A percentile compares a stretch with the other conserved stretches of the same genome.
Evolutionary conservation across 1,140 invertebrate species (phyloP).

Genomic region (Holcopasites calliopsidis): DNA sequence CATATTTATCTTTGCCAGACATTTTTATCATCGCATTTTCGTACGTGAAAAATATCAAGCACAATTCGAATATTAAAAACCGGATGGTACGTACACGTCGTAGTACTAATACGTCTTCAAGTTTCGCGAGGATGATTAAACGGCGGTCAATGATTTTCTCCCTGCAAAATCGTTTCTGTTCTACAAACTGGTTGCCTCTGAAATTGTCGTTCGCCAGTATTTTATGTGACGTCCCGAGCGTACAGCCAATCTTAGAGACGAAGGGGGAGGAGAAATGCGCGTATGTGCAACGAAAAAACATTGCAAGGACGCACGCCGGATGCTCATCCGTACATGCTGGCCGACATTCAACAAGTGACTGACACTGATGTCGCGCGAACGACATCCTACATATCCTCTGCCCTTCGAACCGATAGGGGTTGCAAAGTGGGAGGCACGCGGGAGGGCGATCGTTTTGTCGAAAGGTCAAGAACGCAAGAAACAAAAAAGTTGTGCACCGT

Average conservation of each 20-base stretch:
- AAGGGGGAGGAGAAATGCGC: slow-evolving; percentile 39
- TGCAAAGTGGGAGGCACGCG: background rate
- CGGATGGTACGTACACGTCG: too few relatives aligned
- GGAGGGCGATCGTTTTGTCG: slow-evolving; percentile 20
- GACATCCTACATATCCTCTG: slow-evolving; percentile 51
- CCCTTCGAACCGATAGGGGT: slow-evolving; percentile 30
- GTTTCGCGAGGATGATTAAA: background rate
- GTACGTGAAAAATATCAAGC: too few relatives aligned
- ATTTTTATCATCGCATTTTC: too few relatives aligned
- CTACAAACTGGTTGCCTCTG: too few relatives aligned
- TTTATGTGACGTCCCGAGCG: slow-evolving; percentile 23
- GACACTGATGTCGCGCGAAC: slow-evolving; percentile 56
- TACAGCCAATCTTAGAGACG: background rate
- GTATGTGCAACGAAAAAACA: slow-evolving; percentile 42
- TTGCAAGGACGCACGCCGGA: slow-evolving; percentile 48
- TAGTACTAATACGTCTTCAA: too few relatives aligned
- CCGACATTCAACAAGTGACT: slow-evolving; percentile 67
- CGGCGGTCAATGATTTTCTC: background rate
- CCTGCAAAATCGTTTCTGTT: background rate
- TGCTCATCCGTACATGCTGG: slow-evolving; percentile 51
- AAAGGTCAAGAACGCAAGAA: slow-evolving; percentile 45
- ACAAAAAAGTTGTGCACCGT: slow-evolving; percentile 10
- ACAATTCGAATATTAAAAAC: too few relatives aligned
- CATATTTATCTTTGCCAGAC: too few relatives aligned
- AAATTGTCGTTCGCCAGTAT: slow-evolving; percentile 8